These are phyloP conservation scores for Aepyceros melampus DNA, from an alignment of 2,113 vertebrate genomes.

Conservation along the genomic window DNA sequence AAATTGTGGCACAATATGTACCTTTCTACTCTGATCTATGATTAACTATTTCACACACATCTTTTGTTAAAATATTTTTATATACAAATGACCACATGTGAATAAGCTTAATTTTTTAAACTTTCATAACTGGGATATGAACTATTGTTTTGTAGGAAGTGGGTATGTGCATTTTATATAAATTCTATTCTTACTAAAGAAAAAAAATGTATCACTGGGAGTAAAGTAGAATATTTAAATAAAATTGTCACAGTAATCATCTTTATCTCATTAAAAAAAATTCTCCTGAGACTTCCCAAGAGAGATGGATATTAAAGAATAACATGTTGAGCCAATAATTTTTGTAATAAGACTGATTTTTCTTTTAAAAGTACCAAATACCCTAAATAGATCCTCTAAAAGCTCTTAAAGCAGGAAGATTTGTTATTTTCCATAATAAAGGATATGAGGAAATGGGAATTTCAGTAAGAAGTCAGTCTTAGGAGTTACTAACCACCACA, in stretches of 20 bases:
- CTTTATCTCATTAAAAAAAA: slow-evolving; percentile 33
- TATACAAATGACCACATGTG: background rate
- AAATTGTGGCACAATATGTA: background rate
- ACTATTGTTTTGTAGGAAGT: background rate
- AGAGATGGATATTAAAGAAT: background rate
- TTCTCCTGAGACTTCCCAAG: background rate
- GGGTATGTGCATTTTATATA: background rate
- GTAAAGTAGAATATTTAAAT: slow-evolving; percentile 11
- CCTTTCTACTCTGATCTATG: background rate
- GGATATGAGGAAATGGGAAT: background rate
- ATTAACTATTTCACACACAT: background rate
- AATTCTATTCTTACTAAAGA: background rate
- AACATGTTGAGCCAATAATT: background rate
- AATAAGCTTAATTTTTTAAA: background rate
- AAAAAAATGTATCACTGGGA: background rate
- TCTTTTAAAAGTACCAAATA: slow-evolving; percentile 15
- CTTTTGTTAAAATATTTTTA: slow-evolving; percentile 1
- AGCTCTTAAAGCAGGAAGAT: background rate
- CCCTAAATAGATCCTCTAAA: background rate
- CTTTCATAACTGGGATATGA: background rate
- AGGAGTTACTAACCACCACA: background rate
- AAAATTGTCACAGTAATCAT: slow-evolving; percentile 11
- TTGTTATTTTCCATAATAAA: slow-evolving; percentile 28
- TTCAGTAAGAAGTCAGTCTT: background rate
- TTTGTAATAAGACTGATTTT: background rate